Evolutionary conservation across 2,113 vertebrate genomes (phyloP).

Genomic region (Camelus bactrianus): DNA sequence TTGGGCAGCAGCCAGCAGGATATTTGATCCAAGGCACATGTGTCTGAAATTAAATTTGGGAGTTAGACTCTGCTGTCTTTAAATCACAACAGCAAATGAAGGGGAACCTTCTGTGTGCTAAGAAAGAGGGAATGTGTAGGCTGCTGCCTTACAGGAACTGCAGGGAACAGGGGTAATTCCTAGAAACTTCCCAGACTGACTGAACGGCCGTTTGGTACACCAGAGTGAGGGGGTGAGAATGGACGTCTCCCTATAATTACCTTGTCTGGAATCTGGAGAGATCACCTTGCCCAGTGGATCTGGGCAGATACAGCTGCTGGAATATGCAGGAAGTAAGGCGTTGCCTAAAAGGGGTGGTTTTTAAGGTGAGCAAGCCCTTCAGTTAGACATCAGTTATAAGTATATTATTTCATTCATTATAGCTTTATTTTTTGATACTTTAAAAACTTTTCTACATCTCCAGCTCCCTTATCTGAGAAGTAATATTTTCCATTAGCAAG

Average conservation of each 20-base stretch:
- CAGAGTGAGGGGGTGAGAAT: neutral
- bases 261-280: slow-evolving; percentile 1
- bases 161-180: slow-evolving; percentile 60
- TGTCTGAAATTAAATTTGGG: slow-evolving; percentile 80
- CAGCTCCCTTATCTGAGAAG: neutral
- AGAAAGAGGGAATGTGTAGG: slow-evolving; percentile 51
- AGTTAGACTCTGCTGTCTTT: slow-evolving; percentile 61
- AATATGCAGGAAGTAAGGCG: neutral
- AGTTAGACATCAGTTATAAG: neutral
- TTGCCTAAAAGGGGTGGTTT: neutral
- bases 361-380: neutral
- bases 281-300: neutral
- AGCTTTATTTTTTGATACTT: neutral
- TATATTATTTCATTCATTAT: neutral
- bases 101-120: slow-evolving; percentile 57
- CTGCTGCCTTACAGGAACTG: slow-evolving; percentile 44
- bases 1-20: slow-evolving; percentile 67
- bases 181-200: slow-evolving; percentile 57
- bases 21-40: slow-evolving; percentile 77
- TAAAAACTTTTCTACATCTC: neutral
- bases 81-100: slow-evolving; percentile 68
- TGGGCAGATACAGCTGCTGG: neutral
- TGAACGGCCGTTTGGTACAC: slow-evolving; percentile 26
- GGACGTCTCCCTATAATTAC: slow-evolving; percentile 55
- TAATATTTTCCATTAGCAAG: neutral